Evolutionary conservation across 2,888 invertebrate genomes (phyloP), one percentile per base, ranked within the genome.

Genomic region (Drosophila mercatorum): DNA sequence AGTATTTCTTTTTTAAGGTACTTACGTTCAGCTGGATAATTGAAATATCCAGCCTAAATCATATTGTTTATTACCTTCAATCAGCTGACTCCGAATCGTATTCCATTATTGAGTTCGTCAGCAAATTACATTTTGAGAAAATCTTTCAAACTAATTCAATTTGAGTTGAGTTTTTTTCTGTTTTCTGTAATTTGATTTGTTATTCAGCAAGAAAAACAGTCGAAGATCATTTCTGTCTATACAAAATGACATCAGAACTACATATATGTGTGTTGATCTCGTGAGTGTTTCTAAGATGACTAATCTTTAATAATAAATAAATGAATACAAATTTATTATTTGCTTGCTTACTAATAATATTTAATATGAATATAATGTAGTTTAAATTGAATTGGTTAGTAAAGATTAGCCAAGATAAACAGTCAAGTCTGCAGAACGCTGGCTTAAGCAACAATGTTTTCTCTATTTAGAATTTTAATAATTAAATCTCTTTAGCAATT

Each of bases 221-320:
- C 11, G 5, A 11, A 34, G 49, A 51, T 36, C 51, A 51, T 12
- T 51, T 17, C 17, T 5, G 4, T 6, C 10, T 34, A 31, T 31
- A 22, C 36, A 51, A 51, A 22, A 51, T 51, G 51, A 51, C 51
- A 51, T 51, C 51, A 51, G 51, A 51, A 36, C 36, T 36, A 51
- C 12, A 22, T 6, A 51, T 22, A 22, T 6, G 17, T 51, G 3
- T 11, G 11, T n/a, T 17, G 17, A 12, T 51, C 17, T 51, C 36
- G n/a, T 22, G 34, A 34, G 31, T 7, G 3, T 12, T 36, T 12
- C 7, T 22, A 12, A 36, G 34, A 51, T 51, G 51, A 51, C 36
- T 22, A 51, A 36, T 51, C 17, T 34, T 51, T 22, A 12, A 51
- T 36, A 51, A 51, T 51, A 34, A 34, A 10, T 7, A 34, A 34